These are phyloP conservation scores for Bombus sylvicola DNA, from an alignment of 1,140 invertebrate genomes.

Conservation along the genomic window DNA sequence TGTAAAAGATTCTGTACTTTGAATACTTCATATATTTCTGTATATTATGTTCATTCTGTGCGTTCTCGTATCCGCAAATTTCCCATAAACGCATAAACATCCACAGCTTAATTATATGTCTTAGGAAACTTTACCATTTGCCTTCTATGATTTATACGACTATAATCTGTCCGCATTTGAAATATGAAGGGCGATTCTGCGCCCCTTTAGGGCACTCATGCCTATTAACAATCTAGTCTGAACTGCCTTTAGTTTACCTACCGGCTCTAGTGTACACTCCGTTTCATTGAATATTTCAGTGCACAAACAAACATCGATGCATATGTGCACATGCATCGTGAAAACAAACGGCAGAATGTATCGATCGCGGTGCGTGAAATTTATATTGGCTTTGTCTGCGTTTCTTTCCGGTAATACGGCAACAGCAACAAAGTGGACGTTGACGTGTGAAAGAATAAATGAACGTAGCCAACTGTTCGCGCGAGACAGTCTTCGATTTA, in stretches of 20 bases:
- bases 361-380: constrained; percentile 2
- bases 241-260: neutral
- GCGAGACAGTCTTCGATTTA: neutral
- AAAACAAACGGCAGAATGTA: constrained; percentile 7
- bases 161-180: neutral
- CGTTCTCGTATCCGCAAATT: too few relatives aligned
- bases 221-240: constrained; percentile 15
- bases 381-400: neutral
- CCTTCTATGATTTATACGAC: neutral
- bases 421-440: neutral
- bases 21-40: neutral
- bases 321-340: neutral
- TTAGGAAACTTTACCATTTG: too few relatives aligned
- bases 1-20: neutral
- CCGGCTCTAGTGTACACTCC: neutral
- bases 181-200: neutral
- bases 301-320: constrained; percentile 13
- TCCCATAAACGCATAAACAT: too few relatives aligned
- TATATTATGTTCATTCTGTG: too few relatives aligned
- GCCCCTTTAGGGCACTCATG: neutral
- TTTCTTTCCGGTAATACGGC: neutral
- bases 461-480: neutral
- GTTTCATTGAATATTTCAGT: constrained; percentile 33
- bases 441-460: neutral
- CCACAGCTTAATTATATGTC: neutral